These are phyloP conservation scores for Lucinisca nassula DNA, from an alignment of 2,888 invertebrate genomes.

Conservation along the genomic window DNA sequence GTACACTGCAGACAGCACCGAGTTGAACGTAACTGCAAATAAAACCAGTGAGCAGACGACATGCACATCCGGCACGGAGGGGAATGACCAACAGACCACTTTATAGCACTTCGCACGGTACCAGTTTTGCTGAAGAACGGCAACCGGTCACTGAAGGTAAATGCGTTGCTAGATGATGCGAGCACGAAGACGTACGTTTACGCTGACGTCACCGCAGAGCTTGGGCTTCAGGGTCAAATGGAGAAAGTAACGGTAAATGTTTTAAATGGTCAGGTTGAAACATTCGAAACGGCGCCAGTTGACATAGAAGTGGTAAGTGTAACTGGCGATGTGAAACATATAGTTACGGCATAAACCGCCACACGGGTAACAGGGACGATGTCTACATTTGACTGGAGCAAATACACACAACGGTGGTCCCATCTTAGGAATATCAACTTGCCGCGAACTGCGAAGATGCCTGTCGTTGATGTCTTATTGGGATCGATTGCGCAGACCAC, in stretches of 20 bases:
- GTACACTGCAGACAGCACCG: too few species aligned
- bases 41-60: too few species aligned
- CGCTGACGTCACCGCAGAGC: conserved; percentile 41
- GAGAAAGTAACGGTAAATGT: conserved; percentile 33
- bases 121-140: conserved; percentile 39
- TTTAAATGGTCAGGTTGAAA: conserved; percentile 33
- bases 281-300: conserved; percentile 35
- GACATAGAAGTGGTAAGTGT: conserved; percentile 28
- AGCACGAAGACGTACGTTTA: conserved; percentile 57
- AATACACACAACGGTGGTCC: conserved; percentile 14
- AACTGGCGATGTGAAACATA: conserved; percentile 11
- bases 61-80: too few species aligned
- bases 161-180: conserved; percentile 63
- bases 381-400: conserved; percentile 42
- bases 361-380: conserved; percentile 48
- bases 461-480: conserved; percentile 44
- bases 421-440: conserved; percentile 56
- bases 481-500: conserved; percentile 55
- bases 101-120: conserved; percentile 27
- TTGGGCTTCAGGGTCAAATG: conserved; percentile 10
- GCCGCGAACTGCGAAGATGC: conserved; percentile 5
- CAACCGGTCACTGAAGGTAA: too few species aligned
- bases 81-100: neutral
- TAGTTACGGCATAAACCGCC: conserved; percentile 29
- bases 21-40: too few species aligned